These are phyloP conservation scores for Pelosia muscerda DNA, from an alignment of 2,888 invertebrate species.

Conservation along the genomic window DNA sequence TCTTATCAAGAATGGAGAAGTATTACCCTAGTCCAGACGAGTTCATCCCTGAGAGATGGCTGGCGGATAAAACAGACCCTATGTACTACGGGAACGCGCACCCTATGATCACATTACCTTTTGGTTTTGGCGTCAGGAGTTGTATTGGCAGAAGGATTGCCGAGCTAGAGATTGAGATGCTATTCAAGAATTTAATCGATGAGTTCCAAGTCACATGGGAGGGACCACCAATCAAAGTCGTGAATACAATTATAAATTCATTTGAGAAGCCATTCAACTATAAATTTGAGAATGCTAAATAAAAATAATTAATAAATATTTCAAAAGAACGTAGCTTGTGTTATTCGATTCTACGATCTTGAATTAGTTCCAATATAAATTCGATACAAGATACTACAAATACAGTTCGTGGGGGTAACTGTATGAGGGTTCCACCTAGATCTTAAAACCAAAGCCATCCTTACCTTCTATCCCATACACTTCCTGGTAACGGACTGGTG, in stretches of 20 bases:
- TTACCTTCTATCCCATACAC: no score
- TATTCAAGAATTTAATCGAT: conserved; percentile 72
- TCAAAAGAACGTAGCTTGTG: background rate
- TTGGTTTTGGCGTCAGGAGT: conserved; percentile 89
- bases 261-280: conserved; percentile 71
- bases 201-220: conserved; percentile 71
- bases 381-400: no score
- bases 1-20: conserved; percentile 84
- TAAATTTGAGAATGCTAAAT: conserved; percentile 56
- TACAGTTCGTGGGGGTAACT: no score
- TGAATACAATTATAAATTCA: conserved; percentile 65
- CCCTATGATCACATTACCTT: conserved; percentile 89
- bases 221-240: conserved; percentile 71
- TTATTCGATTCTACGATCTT: background rate
- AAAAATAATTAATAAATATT: background rate
- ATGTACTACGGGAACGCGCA: conserved; percentile 82
- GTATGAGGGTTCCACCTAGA: no score
- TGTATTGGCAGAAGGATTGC: conserved; percentile 91
- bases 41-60: conserved; percentile 90
- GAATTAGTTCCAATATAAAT: background rate
- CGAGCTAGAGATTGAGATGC: conserved; percentile 89
- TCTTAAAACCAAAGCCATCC: no score
- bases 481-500: no score
- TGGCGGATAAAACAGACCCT: conserved; percentile 81
- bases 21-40: conserved; percentile 86